A percentile compares a stretch with the other conserved stretches of the same genome.
phyloP scores from a whole-genome alignment of 1,140 invertebrate genomes.

The Drosophila melanica region DNA sequence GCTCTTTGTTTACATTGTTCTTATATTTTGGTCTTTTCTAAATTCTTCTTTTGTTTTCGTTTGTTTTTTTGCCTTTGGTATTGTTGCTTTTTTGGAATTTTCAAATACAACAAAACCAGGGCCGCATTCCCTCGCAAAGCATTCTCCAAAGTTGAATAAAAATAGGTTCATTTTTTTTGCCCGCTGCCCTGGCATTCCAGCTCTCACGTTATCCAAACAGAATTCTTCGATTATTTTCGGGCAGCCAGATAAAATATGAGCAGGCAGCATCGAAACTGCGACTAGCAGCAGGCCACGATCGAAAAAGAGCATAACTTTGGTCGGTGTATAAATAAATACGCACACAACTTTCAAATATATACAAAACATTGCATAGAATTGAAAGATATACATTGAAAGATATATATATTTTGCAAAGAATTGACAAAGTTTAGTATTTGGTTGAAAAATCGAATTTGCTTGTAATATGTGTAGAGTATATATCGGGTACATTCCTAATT shows the following conservation, averaged over 20 bases:
- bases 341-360: neutral
- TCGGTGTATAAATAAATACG: neutral
- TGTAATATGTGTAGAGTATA: no score
- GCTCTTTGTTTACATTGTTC: slow-evolving; percentile 79
- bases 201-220: slow-evolving; percentile 31
- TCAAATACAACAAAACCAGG: slow-evolving; percentile 58
- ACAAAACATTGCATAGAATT: no score
- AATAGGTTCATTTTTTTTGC: neutral
- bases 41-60: slow-evolving; percentile 41
- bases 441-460: no score
- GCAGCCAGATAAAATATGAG: slow-evolving; percentile 48
- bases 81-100: slow-evolving; percentile 54
- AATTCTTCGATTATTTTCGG: slow-evolving; percentile 40
- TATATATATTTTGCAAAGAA: no score
- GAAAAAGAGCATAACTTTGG: slow-evolving; percentile 19
- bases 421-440: no score
- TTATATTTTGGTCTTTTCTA: slow-evolving; percentile 55
- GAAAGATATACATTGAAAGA: no score
- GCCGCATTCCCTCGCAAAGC: neutral
- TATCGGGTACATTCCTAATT: no score
- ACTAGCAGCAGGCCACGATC: no score
- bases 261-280: neutral
- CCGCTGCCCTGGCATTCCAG: slow-evolving; percentile 6
- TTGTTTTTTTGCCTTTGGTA: slow-evolving; percentile 29
- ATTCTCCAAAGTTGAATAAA: neutral